These are phyloP conservation scores for Brevimyrus niger DNA, from an alignment of 2,113 vertebrate genomes.

Conservation along the genomic window DNA sequence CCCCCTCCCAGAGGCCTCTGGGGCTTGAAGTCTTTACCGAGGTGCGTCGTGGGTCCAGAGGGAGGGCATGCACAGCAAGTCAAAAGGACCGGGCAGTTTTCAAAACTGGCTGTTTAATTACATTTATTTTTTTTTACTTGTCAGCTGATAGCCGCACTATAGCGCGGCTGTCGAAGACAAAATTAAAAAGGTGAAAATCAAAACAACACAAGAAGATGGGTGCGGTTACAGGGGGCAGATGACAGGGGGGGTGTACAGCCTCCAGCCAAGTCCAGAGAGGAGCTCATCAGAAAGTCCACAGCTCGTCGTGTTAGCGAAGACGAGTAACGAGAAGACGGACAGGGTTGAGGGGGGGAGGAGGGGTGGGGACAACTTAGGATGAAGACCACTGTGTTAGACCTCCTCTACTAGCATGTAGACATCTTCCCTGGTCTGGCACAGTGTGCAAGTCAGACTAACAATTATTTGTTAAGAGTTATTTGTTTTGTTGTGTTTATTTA, in stretches of 20 bases:
- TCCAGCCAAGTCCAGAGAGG: not conserved
- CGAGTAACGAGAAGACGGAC: slow-evolving; percentile 16
- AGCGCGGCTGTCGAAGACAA: slow-evolving; percentile 5
- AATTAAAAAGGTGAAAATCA: not conserved
- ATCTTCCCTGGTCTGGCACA: not conserved
- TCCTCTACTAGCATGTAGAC: not conserved
- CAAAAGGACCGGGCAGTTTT: slow-evolving; percentile 45
- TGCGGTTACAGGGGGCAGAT: not conserved
- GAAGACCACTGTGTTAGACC: not conserved
- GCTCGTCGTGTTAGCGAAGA: not conserved
- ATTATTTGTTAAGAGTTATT: not conserved
- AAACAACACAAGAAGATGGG: not conserved
- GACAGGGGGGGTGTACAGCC: not conserved
- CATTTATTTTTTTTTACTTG: not conserved
- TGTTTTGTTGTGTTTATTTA: not conserved
- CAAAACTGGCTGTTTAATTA: slow-evolving; percentile 77
- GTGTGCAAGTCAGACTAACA: not conserved
- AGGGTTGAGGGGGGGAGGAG: not conserved
- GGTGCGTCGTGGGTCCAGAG: slow-evolving; percentile 61
- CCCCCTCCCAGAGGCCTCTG: slow-evolving; percentile 30
- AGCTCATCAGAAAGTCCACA: slow-evolving; percentile 9
- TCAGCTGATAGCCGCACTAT: slow-evolving; percentile 15
- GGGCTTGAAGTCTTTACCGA: slow-evolving; percentile 45
- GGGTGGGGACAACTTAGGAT: slow-evolving; percentile 1
- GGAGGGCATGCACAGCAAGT: slow-evolving; percentile 70